Base-by-base conservation (phyloP, 2,888 invertebrate species). In the Xestoiulus laeticollis region DNA sequence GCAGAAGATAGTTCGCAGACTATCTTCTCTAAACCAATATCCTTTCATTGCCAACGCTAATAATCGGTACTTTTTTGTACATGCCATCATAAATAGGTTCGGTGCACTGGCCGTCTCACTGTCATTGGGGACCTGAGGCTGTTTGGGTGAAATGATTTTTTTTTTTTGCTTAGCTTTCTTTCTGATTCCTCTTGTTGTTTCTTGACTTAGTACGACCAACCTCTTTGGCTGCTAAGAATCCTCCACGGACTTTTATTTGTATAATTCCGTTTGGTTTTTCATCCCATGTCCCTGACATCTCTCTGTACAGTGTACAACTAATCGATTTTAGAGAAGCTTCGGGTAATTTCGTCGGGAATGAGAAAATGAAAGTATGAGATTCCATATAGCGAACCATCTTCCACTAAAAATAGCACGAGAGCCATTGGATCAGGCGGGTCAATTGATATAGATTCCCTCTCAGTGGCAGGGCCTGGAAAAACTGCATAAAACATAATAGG, bases 401-500 rank as follows among this genome's bases (percentile, higher is more conserved):
- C 30, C 78, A 30, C 78, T 78, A 78, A 78, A 78, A 78, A 78
- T 78, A 78, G 30, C 78, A 14, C 30, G 12, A 14, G 78, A 78
- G 30, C 78, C 78, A 30, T 26, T 78, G 78, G 78, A 78, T 78
- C 78, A 78, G 16, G 26, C 78, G 30, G 78, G 78, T 78, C 78
- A 78, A 78, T 78, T 78, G 78, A 78, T 78, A 78, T 78, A 78
- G 78, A 78, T 78, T 78, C 78, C 78, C 30, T 26, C 78, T 78
- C 78, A 78, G 30, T 30, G 30, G 12, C 78, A 78, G 26, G 30
- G 78, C 14, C 14, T 30, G 30, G 30, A 78, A 78, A 78, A 78
- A 30, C 78, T 78, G 78, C 78, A 78, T 78, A 78, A 78, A 78
- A 78, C 78, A 78, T 78, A 78, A 78, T 78, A 78, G 78, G 78